Conservation (phyloP, 2,797 vertebrate genomes). For the Nyctalus aviator region DNA sequence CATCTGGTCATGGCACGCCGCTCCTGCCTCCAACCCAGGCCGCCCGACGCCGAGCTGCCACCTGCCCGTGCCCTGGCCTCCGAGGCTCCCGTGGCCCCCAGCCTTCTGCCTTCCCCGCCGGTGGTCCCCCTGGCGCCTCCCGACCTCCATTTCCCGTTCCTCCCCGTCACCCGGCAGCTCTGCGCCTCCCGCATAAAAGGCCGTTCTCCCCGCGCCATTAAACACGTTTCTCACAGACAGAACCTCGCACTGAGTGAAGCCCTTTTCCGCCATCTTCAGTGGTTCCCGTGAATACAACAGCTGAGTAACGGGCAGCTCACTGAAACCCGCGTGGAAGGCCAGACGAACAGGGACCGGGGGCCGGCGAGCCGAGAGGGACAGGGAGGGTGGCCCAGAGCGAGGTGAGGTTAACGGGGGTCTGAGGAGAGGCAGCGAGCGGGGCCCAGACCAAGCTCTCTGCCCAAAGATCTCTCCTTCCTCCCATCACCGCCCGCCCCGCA, state of each 20-base stretch:
- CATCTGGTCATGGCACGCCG: not conserved
- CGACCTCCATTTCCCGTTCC: not conserved
- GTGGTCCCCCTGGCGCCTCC: accelerated
- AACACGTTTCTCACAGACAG: slow-evolving; percentile 58
- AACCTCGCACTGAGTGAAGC: slow-evolving; percentile 61
- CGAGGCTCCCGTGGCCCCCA: accelerated
- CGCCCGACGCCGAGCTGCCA: not conserved
- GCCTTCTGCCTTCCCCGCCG: accelerated
- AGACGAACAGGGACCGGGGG: not conserved
- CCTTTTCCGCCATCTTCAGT: slow-evolving; percentile 61
- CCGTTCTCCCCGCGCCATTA: slow-evolving; percentile 69
- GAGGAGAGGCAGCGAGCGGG: not conserved
- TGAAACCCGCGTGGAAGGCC: slow-evolving; percentile 17
- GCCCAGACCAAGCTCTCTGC: not conserved
- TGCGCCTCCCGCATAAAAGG: slow-evolving; percentile 19
- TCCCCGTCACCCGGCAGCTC: not conserved
- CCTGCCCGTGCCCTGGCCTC: not conserved
- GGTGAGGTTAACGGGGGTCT: not conserved
- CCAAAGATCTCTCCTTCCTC: not conserved
- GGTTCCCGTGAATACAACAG: slow-evolving; percentile 72
- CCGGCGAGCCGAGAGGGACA: accelerated
- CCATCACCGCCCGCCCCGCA: not conserved
- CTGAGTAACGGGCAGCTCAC: slow-evolving; percentile 47
- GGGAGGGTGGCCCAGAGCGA: accelerated
- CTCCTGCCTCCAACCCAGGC: not conserved